phyloP scores from a whole-genome alignment of 2,113 vertebrate species.

The Xiphias gladius region DNA sequence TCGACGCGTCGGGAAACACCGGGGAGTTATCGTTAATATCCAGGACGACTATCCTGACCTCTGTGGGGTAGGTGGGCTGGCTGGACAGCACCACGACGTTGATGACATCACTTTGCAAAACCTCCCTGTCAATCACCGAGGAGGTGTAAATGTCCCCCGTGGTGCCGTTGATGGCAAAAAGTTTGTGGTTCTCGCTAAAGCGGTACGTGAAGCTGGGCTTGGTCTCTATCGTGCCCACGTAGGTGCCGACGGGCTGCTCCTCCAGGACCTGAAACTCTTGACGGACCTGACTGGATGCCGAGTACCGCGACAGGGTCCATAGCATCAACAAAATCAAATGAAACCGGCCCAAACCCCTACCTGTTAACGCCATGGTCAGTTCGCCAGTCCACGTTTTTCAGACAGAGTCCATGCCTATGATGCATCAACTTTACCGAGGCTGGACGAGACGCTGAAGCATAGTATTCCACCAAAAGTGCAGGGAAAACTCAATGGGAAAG shows the following conservation, averaged over 20 bases:
- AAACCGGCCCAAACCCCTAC: constrained; percentile 72
- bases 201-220: constrained; percentile 95
- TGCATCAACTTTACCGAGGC: constrained; percentile 76
- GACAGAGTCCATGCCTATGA: constrained; percentile 69
- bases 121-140: constrained; percentile 93
- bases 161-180: constrained; percentile 93
- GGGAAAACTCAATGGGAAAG: constrained; percentile 34
- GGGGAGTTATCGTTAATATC: constrained; percentile 98
- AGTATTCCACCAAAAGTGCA: constrained; percentile 65
- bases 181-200: constrained; percentile 94
- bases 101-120: constrained; percentile 91
- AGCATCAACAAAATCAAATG: constrained; percentile 77
- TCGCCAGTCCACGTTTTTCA: constrained; percentile 71
- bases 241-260: constrained; percentile 93
- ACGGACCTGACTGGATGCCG: constrained; percentile 88
- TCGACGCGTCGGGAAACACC: constrained; percentile 94
- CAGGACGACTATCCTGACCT: constrained; percentile 93
- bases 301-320: constrained; percentile 80
- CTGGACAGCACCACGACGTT: constrained; percentile 98
- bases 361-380: constrained; percentile 81
- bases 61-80: constrained; percentile 96
- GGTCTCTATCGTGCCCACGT: constrained; percentile 94
- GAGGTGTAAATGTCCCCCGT: constrained; percentile 93
- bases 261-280: constrained; percentile 96
- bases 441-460: constrained; percentile 61